Conservation (phyloP, 2,113 vertebrate genomes). For the Urocitellus parryii region DNA sequence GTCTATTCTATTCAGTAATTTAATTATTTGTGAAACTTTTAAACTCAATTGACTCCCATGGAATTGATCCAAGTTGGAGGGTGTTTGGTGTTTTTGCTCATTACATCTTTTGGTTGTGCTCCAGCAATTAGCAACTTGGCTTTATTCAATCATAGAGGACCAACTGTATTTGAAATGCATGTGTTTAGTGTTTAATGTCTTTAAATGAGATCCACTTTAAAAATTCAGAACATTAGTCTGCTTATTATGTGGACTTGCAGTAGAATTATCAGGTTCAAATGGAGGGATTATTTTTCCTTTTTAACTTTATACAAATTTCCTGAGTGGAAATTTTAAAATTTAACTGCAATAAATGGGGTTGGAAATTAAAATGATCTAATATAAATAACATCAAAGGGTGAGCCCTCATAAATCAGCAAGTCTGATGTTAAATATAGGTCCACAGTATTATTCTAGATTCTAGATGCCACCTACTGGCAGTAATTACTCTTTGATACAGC, state of each 20-base stretch:
- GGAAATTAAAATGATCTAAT: conserved; percentile 21
- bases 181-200: not conserved
- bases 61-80: conserved; percentile 59
- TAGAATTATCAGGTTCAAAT: not conserved
- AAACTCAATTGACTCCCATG: conserved; percentile 60
- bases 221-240: not conserved
- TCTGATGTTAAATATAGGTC: conserved; percentile 52
- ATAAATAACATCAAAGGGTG: not conserved
- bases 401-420: conserved; percentile 35
- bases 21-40: conserved; percentile 80
- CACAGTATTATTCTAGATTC: conserved; percentile 82
- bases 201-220: conserved; percentile 44
- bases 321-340: conserved; percentile 10
- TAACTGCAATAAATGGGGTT: not conserved
- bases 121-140: conserved; percentile 55
- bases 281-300: not conserved
- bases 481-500: conserved; percentile 66
- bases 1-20: conserved; percentile 47
- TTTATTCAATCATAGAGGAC: conserved; percentile 32
- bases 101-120: conserved; percentile 47
- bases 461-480: conserved; percentile 89
- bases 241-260: not conserved
- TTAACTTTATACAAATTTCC: conserved; percentile 8
- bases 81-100: not conserved
- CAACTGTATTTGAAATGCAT: conserved; percentile 46